phyloP scores from a whole-genome alignment of 2,113 vertebrate species.

The Galemys pyrenaicus region DNA sequence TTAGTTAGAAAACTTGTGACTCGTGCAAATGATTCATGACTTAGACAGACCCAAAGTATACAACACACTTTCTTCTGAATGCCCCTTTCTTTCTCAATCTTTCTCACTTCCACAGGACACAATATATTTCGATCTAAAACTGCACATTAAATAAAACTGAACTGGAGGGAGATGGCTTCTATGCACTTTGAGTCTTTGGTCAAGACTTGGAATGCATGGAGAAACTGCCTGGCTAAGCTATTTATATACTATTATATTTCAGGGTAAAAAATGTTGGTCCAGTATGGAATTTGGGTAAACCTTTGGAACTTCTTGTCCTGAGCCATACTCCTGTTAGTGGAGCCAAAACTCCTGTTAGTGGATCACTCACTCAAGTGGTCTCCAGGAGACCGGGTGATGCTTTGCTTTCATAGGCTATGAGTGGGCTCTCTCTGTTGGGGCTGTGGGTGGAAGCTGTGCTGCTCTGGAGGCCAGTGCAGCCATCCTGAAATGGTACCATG shows the following conservation, averaged over 20 bases:
- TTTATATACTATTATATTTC: not conserved
- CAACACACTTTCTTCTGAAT: not conserved
- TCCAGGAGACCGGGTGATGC: not conserved
- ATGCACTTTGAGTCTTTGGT: conserved; percentile 4
- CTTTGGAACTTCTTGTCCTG: not conserved
- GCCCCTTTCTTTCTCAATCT: not conserved
- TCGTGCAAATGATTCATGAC: not conserved
- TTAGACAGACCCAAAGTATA: not conserved
- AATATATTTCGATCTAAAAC: not conserved
- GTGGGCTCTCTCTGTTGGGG: not conserved
- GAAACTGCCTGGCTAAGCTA: not conserved
- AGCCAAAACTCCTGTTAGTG: not conserved
- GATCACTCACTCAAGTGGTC: not conserved
- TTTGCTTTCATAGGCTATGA: not conserved
- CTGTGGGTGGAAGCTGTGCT: not conserved
- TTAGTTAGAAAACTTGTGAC: not conserved
- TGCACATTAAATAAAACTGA: conserved; percentile 1
- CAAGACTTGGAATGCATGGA: not conserved
- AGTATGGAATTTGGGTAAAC: not conserved
- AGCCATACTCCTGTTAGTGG: not conserved
- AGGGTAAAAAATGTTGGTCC: not conserved
- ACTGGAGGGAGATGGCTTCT: not conserved
- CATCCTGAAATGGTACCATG: not conserved
- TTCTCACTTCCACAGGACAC: not conserved
- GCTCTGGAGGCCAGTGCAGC: too few relatives aligned